Evolutionary conservation across 53 echinoderm and acorn worm genomes (phyloP), one percentile per base, ranked within the genome.

Genomic region (Mesocentrotus franciscanus): DNA sequence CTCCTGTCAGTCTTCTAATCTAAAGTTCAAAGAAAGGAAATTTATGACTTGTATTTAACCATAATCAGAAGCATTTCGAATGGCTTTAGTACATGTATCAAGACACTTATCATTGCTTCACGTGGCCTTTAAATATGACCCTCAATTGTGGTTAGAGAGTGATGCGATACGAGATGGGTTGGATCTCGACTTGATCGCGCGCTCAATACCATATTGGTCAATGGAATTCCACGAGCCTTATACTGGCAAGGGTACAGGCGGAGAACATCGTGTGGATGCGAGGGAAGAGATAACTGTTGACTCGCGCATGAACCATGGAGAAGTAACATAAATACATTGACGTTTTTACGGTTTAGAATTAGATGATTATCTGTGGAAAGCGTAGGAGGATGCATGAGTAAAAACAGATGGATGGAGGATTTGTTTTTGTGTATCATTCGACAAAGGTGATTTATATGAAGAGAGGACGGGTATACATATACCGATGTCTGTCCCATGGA

Each of bases 201-300:
- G 81, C 93, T 22, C 36, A 61, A 78, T 93, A 79, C 93, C 93
- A 93, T 93, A 93, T 93, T 93, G 93, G 93, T 93, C 93, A 93
- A 93, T 93, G 93, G 93, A 93, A 93, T 93, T 93, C 93, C 93
- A 33, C 59, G 85, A 24, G 87, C 27, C 56, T 10, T 22, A 8
- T 17, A 84, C 9, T 8, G 74, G 32, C 49, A 84, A 15, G 13
- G 13, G 5, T 84, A 15, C 49, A 84, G 20, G 49, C 18, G 49
- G 14, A 49, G 84, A 18, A 66, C 1, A 33, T n/a, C n/a, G n/a
- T n/a, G n/a, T n/a, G n/a, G n/a, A n/a, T n/a, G 35, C 79, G 35
- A 79, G 34, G 33, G 29, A 14, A 18, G 79, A 34, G 36, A 33
- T 79, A 36, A 36, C 79, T 1, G 15, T 10, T 6, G 79, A 75